Evolutionary conservation across 1,140 invertebrate species (phyloP), one percentile per base, ranked within the genome.

Genomic region (Pentalonia nigronervosa): DNA sequence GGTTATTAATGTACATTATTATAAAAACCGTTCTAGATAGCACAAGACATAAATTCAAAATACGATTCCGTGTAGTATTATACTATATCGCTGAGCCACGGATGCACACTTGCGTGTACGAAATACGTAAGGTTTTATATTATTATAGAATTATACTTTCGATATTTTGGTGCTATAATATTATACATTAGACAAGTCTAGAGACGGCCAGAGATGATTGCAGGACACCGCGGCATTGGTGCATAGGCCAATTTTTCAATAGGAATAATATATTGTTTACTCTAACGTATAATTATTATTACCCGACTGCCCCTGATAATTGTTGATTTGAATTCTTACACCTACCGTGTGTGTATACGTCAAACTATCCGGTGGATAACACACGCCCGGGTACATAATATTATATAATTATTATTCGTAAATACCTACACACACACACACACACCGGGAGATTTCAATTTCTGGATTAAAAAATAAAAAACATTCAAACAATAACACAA

Each of bases 241-340:
- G 41, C 11, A 41, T 8, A 9, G 84, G 41, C 48, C 48, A n/a
- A 87, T 87, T 87, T 87, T 87, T 87, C 84, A 87, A 87, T n/a
- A 87, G 84, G 47, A 87, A 87, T 50, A 50, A 50, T 47, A 47
- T 47, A 47, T 87, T 48, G 84, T 87, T 87, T 87, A 87, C 45
- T 14, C 84, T n/a, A 87, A 87, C 84, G 84, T 87, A 87, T 87
- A 87, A 87, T 87, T 87, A 86, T 41, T n/a, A 48, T 45, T 25
- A 9, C 3, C 36, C 7, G 34, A 83, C 36, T 83, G 36, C 83
- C 34, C 1, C 83, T 25, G 23, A 86, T 87, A 87, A 87, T 87
- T 87, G 45, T 86, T 14, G 83, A 86, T 86, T 30, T 41, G 83
- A 45, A 25, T 25, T 87, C 48, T 87, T 87, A 87, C 84, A 87